Base-by-base conservation (phyloP, 2,888 invertebrate species). In the Ochropacha duplaris region DNA sequence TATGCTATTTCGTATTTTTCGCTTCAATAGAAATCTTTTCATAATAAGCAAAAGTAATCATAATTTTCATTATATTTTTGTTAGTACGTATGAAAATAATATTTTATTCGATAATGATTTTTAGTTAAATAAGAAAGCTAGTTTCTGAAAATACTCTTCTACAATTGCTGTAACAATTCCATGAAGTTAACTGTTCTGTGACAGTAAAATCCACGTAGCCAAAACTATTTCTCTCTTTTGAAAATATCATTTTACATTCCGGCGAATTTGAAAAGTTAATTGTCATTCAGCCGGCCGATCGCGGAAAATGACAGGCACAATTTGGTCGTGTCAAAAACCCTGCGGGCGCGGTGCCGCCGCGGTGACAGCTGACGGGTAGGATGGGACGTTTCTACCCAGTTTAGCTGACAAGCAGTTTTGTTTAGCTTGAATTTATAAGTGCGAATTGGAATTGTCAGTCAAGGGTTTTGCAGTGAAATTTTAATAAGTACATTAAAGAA, bases 251-350 rank as follows among this genome's bases (percentile, higher is more conserved):
- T 78, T 75, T 69, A 61, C 76, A 70, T 19, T n/a, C 44, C 67
- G 64, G 71, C 66, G 60, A 68, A 73, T 74, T 74, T 67, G 64
- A 68, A 61, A 71, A 70, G 72, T 77, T 82, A 80, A 84, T 83
- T 84, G 81, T 81, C 79, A 74, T 73, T 69, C 71, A 69, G 64
- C 69, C 71, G 62, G 63, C 64, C 64, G 66, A 59, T 71, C 65
- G 71, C 63, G 65, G 58, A 59, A 69, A 76, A 72, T 81, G 86
- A 84, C 85, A 80, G 81, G 70, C 76, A 83, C 82, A 84, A 85
- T 86, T 86, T 82, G 78, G 79, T 64, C 66, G 70, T 71, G 79
- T 84, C 83, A 81, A 74, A 78, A 78, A 66, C 72, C 65, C 58
- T 51, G 72, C 64, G 74, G 66, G 66, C 62, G 66, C 69, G 71